phyloP scores from a whole-genome alignment of 2,888 invertebrate genomes.

The Pristionchus exspectatus region DNA sequence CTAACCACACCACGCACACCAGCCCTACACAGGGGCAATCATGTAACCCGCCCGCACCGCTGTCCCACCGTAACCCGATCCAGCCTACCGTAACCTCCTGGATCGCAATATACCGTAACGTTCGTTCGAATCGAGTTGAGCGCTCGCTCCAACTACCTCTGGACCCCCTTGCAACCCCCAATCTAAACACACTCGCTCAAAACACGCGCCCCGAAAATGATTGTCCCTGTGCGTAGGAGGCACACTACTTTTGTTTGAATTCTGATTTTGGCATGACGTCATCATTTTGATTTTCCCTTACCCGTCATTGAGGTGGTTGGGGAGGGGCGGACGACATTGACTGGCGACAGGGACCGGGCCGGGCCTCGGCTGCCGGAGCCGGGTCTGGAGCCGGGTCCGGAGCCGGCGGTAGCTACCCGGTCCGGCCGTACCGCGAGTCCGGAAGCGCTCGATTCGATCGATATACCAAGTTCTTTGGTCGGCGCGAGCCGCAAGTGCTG shows the following conservation, averaged over 20 bases:
- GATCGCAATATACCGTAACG: constrained; percentile 14
- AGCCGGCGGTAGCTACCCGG: not conserved
- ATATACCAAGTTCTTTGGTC: not conserved
- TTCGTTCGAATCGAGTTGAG: constrained; percentile 5
- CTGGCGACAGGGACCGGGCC: not conserved
- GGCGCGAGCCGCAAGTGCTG: not conserved
- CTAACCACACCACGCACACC: not conserved
- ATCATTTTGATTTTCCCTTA: constrained; percentile 10
- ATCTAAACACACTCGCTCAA: not conserved
- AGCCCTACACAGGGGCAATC: constrained; percentile 27
- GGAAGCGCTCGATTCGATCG: not conserved
- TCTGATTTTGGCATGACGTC: not conserved
- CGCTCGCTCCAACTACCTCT: not conserved
- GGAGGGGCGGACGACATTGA: not conserved
- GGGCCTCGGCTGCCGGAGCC: not conserved
- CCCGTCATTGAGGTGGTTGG: constrained; percentile 4
- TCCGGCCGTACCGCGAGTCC: not conserved
- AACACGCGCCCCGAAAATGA: not conserved
- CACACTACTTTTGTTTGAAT: not conserved
- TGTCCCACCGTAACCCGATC: constrained; percentile 22
- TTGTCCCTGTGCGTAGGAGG: constrained; percentile 39
- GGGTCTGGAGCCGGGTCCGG: not conserved
- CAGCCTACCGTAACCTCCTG: not conserved
- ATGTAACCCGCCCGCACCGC: not conserved
- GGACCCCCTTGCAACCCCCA: not conserved